Base-by-base conservation (phyloP, 2,797 vertebrate genomes). In the Clarias fuscus region DNA sequence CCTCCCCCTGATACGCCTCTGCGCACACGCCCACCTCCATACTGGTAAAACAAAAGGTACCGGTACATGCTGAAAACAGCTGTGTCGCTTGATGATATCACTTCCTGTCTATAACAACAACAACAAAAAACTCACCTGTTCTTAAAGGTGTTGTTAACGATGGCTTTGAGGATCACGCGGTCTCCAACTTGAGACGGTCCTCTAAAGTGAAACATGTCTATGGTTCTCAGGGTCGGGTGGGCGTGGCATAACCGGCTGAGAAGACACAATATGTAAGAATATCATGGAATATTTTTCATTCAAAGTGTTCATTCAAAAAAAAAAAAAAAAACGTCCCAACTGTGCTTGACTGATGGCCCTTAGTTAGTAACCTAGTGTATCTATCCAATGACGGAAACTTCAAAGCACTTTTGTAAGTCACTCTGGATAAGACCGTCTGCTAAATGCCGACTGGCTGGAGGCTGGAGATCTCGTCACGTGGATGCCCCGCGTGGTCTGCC, bases 131-230 rank as follows among this genome's bases (percentile, higher is more conserved):
- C 87, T 67, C n/a, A 98, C 98, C 98, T 98, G 92, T 97, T 95
- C 87, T 97, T 97, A 90, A 99, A 99, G 88, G 97, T 89, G 0
- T 99, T 98, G 94, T 99, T 99, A 92, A 99, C 97, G 0, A 99
- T 99, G 75, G 98, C 96, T 88, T 95, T 97, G 82, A 99, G 93
- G 82, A 97, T 94, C 89, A 99, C 93, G 0, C 97, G 95, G 91
- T 99, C 97, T 8, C 98, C 98, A 0, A 99, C 96, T 18, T 98
- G 96, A 0, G 98, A 99, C 0, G 97, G 98, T 20, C 96, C 97
- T 87, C 98, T 95, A 88, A 99, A 99, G 80, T 97, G 96, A 92
- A 99, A 99, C 98, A 99, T 99, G 94, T 99, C 98, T 0, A 99
- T 98, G 87, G 95, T 88, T 83, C 93, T 95, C 88, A 99, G 94